Evolutionary conservation across 2,113 vertebrate genomes (phyloP).

Genomic region (Hyperopisus bebe): DNA sequence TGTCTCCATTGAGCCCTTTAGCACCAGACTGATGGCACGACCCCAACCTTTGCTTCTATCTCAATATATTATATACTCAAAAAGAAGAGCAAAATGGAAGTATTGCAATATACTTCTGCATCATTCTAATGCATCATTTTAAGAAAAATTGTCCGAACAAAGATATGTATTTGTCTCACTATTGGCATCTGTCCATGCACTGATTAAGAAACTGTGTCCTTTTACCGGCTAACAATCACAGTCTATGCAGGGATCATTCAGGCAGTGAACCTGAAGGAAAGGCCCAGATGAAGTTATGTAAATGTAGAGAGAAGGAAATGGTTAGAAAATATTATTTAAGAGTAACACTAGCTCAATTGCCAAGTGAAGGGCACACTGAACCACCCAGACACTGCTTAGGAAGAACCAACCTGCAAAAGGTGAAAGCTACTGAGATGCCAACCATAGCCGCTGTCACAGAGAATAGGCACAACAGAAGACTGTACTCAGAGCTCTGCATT

Average conservation of each 20-base stretch:
- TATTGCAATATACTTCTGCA: too few species aligned
- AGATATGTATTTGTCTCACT: not conserved
- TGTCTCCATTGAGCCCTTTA: not conserved
- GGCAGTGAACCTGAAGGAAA: not conserved
- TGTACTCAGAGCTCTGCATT: not conserved
- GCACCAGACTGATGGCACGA: not conserved
- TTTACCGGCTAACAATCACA: not conserved
- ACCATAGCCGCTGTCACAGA: too few species aligned
- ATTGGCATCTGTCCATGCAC: not conserved
- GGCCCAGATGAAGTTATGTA: not conserved
- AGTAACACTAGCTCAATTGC: not conserved
- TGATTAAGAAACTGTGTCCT: not conserved
- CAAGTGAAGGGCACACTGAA: not conserved
- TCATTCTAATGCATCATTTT: too few species aligned
- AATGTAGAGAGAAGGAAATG: not conserved
- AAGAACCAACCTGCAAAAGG: not conserved
- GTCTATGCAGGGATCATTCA: not conserved
- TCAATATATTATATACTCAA: too few species aligned
- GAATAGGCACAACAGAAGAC: too few species aligned
- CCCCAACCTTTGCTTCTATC: not conserved
- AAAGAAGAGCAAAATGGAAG: too few species aligned
- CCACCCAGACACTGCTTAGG: not conserved
- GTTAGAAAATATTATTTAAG: not conserved
- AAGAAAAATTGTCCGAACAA: too few species aligned
- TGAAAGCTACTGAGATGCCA: too few species aligned